phyloP scores from a whole-genome alignment of 2,797 vertebrate genomes.

The Ctenosaura bakeri region DNA sequence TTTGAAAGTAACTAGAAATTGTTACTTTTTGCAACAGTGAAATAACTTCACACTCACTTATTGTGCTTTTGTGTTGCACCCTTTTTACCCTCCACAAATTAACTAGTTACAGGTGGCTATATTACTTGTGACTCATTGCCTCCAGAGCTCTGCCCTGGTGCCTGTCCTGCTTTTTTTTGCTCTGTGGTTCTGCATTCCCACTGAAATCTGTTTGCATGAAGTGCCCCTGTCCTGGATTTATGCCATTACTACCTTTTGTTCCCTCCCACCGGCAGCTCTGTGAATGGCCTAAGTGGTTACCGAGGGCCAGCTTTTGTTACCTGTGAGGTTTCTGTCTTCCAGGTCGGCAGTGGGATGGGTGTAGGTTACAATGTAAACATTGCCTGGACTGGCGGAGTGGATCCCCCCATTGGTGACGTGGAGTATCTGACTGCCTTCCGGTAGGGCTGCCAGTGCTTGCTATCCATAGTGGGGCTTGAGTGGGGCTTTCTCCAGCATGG shows the following conservation, averaged over 20 bases:
- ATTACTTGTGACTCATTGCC: too few relatives aligned
- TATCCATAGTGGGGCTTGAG: neutral
- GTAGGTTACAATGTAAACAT: slow-evolving; percentile 96
- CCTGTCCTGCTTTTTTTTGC: neutral
- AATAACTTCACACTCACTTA: too few relatives aligned
- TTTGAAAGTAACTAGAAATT: too few relatives aligned
- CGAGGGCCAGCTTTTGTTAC: slow-evolving; percentile 2
- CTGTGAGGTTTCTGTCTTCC: slow-evolving; percentile 44
- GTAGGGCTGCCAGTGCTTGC: slow-evolving; percentile 72
- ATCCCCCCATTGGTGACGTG: slow-evolving; percentile 94
- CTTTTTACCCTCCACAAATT: too few relatives aligned
- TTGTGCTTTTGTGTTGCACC: too few relatives aligned
- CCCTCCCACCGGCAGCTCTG: neutral
- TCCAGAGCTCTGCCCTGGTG: neutral
- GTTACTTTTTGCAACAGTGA: too few relatives aligned
- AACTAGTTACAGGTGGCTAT: too few relatives aligned
- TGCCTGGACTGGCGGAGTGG: slow-evolving; percentile 96
- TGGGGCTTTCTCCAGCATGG: neutral
- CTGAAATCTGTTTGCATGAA: neutral
- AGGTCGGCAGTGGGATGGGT: slow-evolving; percentile 93
- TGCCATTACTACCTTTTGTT: neutral
- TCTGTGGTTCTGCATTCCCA: neutral
- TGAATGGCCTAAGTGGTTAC: neutral
- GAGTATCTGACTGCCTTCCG: slow-evolving; percentile 96
- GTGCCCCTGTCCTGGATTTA: neutral